A percentile compares a stretch with the other conserved stretches of the same genome.
Conservation (phyloP, 1,140 invertebrate species). For the Rhagoletis pomonella region DNA sequence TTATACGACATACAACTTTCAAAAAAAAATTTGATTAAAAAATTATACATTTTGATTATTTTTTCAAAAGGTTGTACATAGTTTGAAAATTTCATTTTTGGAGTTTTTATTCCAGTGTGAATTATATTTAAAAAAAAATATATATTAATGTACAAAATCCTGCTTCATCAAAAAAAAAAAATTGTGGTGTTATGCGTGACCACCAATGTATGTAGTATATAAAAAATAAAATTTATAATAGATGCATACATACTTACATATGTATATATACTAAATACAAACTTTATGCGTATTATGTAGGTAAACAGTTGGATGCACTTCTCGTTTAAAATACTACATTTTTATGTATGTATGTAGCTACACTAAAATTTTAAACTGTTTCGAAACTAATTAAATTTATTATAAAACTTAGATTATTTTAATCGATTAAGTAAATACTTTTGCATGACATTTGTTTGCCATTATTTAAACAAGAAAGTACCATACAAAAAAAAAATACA, state of each 20-base stretch:
- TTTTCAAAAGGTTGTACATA: too few relatives aligned
- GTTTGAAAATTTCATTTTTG: too few relatives aligned
- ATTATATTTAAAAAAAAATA: too few relatives aligned
- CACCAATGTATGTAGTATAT: conserved; percentile 33
- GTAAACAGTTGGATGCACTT: conserved; percentile 2
- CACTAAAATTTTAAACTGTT: conserved; percentile 7
- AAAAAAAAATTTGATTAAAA: too few relatives aligned
- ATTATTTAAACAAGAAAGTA: conserved; percentile 40
- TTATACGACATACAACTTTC: too few relatives aligned
- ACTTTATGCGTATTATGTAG: conserved; percentile 6
- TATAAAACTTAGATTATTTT: background rate
- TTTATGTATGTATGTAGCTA: conserved; percentile 28
- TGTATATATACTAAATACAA: too few relatives aligned
- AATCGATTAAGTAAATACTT: conserved; percentile 31
- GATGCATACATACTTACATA: too few relatives aligned
- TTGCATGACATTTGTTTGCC: background rate
- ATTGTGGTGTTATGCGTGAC: too few relatives aligned
- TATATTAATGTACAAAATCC: too few relatives aligned
- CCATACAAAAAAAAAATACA: conserved; percentile 7
- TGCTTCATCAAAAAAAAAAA: too few relatives aligned
- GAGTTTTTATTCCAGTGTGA: too few relatives aligned
- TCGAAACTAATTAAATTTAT: background rate
- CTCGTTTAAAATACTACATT: conserved; percentile 28
- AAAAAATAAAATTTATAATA: conserved; percentile 43
- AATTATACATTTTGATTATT: too few relatives aligned